Base-by-base conservation (phyloP, 2,113 vertebrate genomes). In the Ancistrus triradiatus region DNA sequence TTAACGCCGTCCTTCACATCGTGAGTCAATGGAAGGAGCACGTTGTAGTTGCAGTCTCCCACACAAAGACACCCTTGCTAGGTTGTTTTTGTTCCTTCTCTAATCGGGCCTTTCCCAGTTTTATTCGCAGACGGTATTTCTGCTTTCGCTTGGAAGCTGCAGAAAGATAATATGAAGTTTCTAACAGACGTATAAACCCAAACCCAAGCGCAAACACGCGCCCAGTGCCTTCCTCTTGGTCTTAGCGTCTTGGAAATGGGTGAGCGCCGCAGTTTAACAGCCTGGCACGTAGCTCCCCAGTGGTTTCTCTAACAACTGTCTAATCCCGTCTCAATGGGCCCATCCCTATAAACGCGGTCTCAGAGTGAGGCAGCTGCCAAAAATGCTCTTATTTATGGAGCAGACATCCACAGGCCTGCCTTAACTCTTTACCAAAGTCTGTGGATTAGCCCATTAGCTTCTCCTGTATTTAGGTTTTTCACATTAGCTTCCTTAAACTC, bases 121-220 rank as follows among this genome's bases (percentile, higher is more conserved):
- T 38, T 46, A 52, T 68, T 63, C 74, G 61, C 74, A 69, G 73
- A 57, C 38, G 18, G 22, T 73, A 73, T 78, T 69, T 77, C 65
- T 76, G 73, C 66, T 80, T 83, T 80, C 77, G 78, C 69, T 61
- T 72, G 70, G 19, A 17, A 9, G 7, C 4, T 22, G 77, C 35
- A 62, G 52, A 61, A 57, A 53, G 71, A 74, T 83, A 77, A 79
- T 67, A 22, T 74, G 52, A 33, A 73, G 67, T 81, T 78, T 78
- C 74, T 72, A 18, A 59, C 25, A 13, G n/a, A 74, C 1, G 11
- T 49, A 40, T 21, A 52, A 21, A 63, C 47, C 35, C 35, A 15
- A 10, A 63, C 37, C 1, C 13, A 11, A 2, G 1, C 31, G 1
- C 11, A 25, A 21, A 28, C 52, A 46, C 64, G 14, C 18, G 19